Conservation (phyloP, 2,797 vertebrate species). For the Trichosurus vulpecula region DNA sequence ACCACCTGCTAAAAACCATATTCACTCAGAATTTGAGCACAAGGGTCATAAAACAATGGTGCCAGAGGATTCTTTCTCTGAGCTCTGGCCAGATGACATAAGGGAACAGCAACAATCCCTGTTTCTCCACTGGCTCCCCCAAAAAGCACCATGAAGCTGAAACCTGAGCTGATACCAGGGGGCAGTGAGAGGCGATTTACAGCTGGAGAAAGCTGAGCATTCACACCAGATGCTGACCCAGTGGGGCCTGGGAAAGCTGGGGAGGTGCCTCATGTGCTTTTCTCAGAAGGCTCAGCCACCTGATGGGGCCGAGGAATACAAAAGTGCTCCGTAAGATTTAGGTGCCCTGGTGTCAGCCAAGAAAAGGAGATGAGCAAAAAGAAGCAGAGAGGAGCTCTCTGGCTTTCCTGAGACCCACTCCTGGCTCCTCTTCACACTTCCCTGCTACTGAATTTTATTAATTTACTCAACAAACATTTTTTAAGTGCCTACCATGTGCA, state of each 20-base stretch:
- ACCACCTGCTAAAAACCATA: constrained; percentile 69
- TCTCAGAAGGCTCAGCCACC: background rate
- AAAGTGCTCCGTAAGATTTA: background rate
- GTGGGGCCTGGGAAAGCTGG: constrained; percentile 46
- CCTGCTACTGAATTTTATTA: background rate
- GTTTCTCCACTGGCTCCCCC: background rate
- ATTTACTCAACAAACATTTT: background rate
- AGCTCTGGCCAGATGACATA: constrained; percentile 51
- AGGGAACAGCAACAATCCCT: background rate
- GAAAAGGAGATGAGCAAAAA: background rate
- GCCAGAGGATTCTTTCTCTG: constrained; percentile 27
- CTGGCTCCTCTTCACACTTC: background rate
- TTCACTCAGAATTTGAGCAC: constrained; percentile 62
- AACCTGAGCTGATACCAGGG: constrained; percentile 75
- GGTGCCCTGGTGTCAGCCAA: background rate
- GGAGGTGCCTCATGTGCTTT: constrained; percentile 55
- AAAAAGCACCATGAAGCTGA: constrained; percentile 66
- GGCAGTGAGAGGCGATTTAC: constrained; percentile 73
- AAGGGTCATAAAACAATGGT: constrained; percentile 23
- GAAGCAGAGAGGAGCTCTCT: background rate
- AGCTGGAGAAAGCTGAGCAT: constrained; percentile 70
- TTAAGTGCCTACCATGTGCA: background rate
- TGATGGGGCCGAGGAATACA: background rate
- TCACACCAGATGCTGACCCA: constrained; percentile 74
- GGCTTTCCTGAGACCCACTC: background rate